A percentile compares a stretch with the other conserved stretches of the same genome.
These are phyloP conservation scores for Pseudeuparius sepicola DNA, from an alignment of 2,888 invertebrate genomes.

Conservation along the genomic window DNA sequence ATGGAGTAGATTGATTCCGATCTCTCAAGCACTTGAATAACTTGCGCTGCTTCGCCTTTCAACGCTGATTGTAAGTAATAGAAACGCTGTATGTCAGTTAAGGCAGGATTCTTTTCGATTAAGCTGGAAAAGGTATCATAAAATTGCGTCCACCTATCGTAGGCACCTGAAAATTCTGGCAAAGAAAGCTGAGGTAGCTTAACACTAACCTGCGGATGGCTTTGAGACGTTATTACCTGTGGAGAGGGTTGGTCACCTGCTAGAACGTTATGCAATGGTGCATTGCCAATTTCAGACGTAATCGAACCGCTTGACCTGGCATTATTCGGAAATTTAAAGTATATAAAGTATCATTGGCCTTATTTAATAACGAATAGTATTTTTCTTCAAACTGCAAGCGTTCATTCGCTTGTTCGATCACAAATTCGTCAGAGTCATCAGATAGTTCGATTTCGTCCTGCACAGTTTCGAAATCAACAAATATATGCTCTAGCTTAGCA, in stretches of 20 bases:
- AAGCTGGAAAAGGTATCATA: conserved; percentile 6
- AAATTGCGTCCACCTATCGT: conserved; percentile 11
- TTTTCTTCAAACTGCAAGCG: background rate
- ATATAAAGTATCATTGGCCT: too few species aligned
- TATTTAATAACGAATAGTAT: background rate
- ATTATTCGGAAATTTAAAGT: too few species aligned
- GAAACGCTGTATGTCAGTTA: conserved; percentile 9
- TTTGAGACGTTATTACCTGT: too few species aligned
- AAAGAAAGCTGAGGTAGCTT: conserved; percentile 11
- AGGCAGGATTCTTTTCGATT: conserved; percentile 7
- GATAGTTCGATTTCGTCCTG: background rate
- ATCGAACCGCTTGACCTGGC: too few species aligned
- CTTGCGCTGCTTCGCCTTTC: conserved; percentile 12
- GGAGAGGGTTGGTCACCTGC: too few species aligned
- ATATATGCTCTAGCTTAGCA: background rate
- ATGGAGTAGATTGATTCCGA: conserved; percentile 9
- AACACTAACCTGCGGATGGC: conserved; percentile 1
- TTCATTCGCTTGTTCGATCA: too few species aligned
- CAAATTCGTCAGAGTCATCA: too few species aligned
- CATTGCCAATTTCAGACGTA: too few species aligned
- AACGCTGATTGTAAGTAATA: conserved; percentile 15
- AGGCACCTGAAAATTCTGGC: conserved; percentile 10
- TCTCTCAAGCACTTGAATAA: conserved; percentile 10
- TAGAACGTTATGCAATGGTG: too few species aligned
- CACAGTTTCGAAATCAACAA: background rate